Evolutionary conservation across 30 jellyfish, hydroid and myxozoan species (phyloP).

Genomic region (Clytia hemisphaerica): DNA sequence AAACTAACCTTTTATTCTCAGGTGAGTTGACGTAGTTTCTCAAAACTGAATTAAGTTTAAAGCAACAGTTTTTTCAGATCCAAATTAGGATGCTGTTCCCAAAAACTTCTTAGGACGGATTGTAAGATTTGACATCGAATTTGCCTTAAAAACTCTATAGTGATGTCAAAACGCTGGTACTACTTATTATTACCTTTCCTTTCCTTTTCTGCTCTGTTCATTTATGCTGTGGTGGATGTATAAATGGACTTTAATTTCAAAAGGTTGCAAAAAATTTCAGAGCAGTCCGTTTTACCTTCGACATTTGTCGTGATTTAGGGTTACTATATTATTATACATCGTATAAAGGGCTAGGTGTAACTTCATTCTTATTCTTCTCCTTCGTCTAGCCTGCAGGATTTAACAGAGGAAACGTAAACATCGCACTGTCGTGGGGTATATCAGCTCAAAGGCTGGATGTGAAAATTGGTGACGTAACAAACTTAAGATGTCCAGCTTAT

Average conservation of each 20-base stretch:
- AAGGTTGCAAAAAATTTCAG: too few species aligned
- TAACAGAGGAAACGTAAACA: constrained; percentile 58
- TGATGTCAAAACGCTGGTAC: background rate
- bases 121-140: background rate
- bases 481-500: constrained; percentile 71
- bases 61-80: background rate
- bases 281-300: too few species aligned
- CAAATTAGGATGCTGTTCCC: background rate
- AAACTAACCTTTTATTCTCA: constrained; percentile 17
- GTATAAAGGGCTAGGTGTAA: background rate
- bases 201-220: too few species aligned
- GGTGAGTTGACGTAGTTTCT: background rate
- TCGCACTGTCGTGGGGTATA: constrained; percentile 48
- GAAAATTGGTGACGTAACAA: constrained; percentile 36
- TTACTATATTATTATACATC: too few species aligned
- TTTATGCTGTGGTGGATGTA: too few species aligned
- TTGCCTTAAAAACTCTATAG: background rate
- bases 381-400: constrained; percentile 88
- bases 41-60: background rate
- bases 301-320: too few species aligned
- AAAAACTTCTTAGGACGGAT: too few species aligned
- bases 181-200: background rate
- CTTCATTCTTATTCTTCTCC: background rate
- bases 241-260: too few species aligned
- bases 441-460: constrained; percentile 59